Percentiles rank a stretch among this genome's conserved stretches.
Evolutionary conservation across 2,797 vertebrate genomes (phyloP).

Genomic region (Hipposideros larvatus): DNA sequence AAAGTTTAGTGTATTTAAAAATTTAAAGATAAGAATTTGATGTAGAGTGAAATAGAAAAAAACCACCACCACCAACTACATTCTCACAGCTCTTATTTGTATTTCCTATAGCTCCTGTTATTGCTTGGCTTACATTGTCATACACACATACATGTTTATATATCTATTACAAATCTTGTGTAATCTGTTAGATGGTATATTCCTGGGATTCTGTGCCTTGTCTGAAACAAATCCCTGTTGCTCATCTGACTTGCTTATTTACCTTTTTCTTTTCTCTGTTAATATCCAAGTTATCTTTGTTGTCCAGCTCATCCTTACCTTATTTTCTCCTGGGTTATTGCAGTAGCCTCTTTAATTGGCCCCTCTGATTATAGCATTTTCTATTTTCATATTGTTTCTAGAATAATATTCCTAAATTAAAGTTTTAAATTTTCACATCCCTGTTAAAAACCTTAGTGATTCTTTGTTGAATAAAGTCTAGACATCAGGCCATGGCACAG

Average conservation of each 20-base stretch:
- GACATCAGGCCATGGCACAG: not conserved
- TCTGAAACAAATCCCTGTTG: not conserved
- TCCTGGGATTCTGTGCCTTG: constrained; percentile 56
- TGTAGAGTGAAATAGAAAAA: constrained; percentile 59
- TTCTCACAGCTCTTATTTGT: constrained; percentile 1
- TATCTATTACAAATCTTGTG: constrained; percentile 5
- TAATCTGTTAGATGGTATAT: constrained; percentile 46
- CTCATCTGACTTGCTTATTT: not conserved
- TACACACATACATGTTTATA: not conserved
- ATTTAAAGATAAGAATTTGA: constrained; percentile 72
- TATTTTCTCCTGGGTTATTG: constrained; percentile 16
- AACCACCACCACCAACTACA: no score
- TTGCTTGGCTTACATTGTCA: constrained; percentile 1
- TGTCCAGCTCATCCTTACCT: not conserved
- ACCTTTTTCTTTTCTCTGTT: not conserved
- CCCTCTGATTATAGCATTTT: not conserved
- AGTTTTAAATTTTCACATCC: constrained; percentile 1
- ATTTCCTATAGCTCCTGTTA: constrained; percentile 31
- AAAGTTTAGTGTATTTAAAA: constrained; percentile 70
- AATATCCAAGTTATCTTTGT: constrained; percentile 11
- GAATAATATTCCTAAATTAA: constrained; percentile 24
- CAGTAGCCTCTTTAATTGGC: not conserved
- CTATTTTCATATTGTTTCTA: constrained; percentile 36
- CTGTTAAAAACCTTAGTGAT: not conserved
- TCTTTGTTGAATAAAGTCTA: constrained; percentile 46